Conservation (phyloP, 2,113 vertebrate genomes). For the Gambusia affinis region DNA sequence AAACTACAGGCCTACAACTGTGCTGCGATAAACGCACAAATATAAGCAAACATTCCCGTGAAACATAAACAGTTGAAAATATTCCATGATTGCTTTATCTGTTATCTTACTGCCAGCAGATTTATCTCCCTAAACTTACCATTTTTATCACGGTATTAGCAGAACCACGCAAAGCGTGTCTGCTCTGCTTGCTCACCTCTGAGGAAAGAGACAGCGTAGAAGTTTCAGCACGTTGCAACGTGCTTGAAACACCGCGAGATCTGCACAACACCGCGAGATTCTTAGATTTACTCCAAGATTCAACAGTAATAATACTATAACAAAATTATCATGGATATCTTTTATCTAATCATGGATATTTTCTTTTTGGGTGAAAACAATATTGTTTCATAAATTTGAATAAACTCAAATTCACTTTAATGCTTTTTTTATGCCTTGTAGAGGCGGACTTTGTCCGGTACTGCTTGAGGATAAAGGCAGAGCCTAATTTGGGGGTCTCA, state of each 20-base stretch:
- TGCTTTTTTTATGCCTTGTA: too few relatives aligned
- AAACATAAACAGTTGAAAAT: not conserved
- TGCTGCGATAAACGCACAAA: fast-evolving
- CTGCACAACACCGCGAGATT: not conserved
- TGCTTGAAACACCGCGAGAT: constrained; percentile 15
- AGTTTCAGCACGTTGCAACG: not conserved
- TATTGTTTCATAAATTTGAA: too few relatives aligned
- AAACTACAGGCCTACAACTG: constrained; percentile 9
- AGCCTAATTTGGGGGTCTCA: too few relatives aligned
- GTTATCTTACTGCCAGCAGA: not conserved
- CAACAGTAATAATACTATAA: too few relatives aligned
- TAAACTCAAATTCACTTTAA: too few relatives aligned
- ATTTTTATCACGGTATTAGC: constrained; percentile 36
- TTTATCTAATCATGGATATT: too few relatives aligned
- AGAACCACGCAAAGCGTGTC: constrained; percentile 23
- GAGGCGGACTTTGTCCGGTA: too few relatives aligned
- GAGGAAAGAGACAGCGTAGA: not conserved
- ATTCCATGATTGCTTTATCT: not conserved
- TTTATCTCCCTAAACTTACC: constrained; percentile 38
- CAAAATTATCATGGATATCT: too few relatives aligned
- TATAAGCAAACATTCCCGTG: not conserved
- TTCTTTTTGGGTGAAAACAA: too few relatives aligned
- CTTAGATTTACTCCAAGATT: too few relatives aligned
- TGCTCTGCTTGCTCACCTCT: not conserved
- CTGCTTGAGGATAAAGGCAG: too few relatives aligned